Conservation (phyloP, 2,797 vertebrate species). For the Uromys caudimaculatus region DNA sequence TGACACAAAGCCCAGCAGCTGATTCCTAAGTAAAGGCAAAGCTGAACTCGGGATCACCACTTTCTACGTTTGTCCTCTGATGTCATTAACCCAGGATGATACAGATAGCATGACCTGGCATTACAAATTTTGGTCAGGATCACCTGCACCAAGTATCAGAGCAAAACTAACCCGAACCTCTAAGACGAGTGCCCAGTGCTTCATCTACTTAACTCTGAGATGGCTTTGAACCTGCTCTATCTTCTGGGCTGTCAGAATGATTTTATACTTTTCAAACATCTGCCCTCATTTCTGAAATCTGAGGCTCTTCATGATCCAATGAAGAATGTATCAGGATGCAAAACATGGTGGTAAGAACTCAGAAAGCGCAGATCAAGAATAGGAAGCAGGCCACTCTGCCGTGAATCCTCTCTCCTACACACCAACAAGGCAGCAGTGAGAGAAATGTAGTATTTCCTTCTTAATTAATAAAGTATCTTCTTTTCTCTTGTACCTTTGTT, state of each 20-base stretch:
- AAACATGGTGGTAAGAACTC: not conserved
- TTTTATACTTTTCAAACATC: not conserved
- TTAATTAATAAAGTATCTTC: not conserved
- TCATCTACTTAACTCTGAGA: not conserved
- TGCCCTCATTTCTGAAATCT: not conserved
- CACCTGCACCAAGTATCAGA: not conserved
- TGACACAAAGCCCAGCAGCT: not conserved
- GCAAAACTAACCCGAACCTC: not conserved
- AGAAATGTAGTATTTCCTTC: not conserved
- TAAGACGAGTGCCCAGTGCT: not conserved
- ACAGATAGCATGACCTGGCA: not conserved
- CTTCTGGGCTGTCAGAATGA: not conserved
- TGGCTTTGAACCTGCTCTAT: not conserved
- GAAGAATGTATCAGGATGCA: not conserved
- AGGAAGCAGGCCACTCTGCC: not conserved
- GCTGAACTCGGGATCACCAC: not conserved
- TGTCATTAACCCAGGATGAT: not conserved
- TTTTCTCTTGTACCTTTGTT: not conserved
- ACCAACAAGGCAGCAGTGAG: not conserved
- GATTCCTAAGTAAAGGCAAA: not conserved
- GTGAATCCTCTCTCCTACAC: not conserved
- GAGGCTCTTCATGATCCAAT: not conserved
- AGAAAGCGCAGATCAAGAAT: not conserved
- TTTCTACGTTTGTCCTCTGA: not conserved
- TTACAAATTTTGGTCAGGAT: not conserved